Evolutionary conservation across 2,113 vertebrate species (phyloP).

Genomic region (Nannospalax galili): DNA sequence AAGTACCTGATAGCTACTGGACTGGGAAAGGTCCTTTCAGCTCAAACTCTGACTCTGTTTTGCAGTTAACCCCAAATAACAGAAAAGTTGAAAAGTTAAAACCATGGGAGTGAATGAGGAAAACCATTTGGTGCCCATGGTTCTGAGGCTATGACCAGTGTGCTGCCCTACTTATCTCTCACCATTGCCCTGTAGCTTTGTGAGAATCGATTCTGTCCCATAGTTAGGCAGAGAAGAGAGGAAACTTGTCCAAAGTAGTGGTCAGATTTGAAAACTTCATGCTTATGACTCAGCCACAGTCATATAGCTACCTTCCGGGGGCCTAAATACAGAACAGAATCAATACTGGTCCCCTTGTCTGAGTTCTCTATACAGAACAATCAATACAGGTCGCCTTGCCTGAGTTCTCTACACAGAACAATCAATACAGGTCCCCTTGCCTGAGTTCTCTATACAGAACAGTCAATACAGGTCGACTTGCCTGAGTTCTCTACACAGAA

Average conservation of each 20-base stretch:
- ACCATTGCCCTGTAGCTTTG: neutral
- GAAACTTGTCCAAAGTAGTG: neutral
- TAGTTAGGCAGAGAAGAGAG: conserved; percentile 34
- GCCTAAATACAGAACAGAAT: neutral
- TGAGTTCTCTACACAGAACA: no score
- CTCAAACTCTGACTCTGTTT: conserved; percentile 19
- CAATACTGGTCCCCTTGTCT: no score
- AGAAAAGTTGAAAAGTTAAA: conserved; percentile 32
- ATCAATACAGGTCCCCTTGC: no score
- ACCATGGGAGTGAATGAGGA: neutral
- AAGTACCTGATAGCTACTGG: conserved; percentile 27
- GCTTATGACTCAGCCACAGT: neutral
- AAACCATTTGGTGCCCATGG: neutral
- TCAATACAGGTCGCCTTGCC: no score
- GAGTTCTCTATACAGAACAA: no score
- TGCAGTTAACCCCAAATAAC: conserved; percentile 8
- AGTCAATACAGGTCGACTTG: no score
- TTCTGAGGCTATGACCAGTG: neutral
- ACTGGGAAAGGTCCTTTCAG: neutral
- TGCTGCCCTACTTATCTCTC: neutral
- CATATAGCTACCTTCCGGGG: neutral
- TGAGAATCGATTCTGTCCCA: neutral
- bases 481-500: no score
- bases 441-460: no score
- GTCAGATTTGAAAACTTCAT: conserved; percentile 35